Evolutionary conservation across 2,888 invertebrate genomes (phyloP), one percentile per base, ranked within the genome.

Genomic region (Sceliomorpha sp.): DNA sequence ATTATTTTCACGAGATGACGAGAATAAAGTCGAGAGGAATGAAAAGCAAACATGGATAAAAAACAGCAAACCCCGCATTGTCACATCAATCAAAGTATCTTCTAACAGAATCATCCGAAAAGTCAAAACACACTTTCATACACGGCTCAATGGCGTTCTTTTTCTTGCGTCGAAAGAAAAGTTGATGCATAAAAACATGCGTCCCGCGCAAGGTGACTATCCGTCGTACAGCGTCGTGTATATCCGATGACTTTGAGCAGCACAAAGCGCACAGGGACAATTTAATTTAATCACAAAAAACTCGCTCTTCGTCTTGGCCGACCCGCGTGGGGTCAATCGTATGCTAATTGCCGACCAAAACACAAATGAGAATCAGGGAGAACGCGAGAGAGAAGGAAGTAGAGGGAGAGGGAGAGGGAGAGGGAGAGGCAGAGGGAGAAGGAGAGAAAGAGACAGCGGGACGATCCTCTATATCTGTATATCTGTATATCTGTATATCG

Each of bases 261-360:
- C 73, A 74, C 75, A 75, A 68, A 76, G 73, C 72, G 75, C 73
- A 71, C 70, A 70, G 68, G 64, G 75, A 78, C 77, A 77, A 76
- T 83, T 84, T 82, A 85, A 85, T 85, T 86, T 79, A 85, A 85
- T 83, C 85, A 78, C 51, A 66, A 73, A 70, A n/a, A 73, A 71
- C 69, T 68, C 58, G 70, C 50, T 69, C 44, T 44, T 50, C 64
- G 53, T 60, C 75, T 76, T 66, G 64, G 67, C 66, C 79, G 83
- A 81, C 78, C 80, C 77, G 76, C 78, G 77, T 77, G 77, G 79
- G 80, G 85, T 86, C 85, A 86, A 86, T 86, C 84, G 84, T 86
- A 86, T 86, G 86, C 85, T 86, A 86, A 86, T 86, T 86, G 82
- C 83, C 82, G 78, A 72, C 86, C 72, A 69, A 74, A 73, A 75